Evolutionary conservation across 1,140 invertebrate species (phyloP), one percentile per base, ranked within the genome.

Genomic region (Micrasema minimum): DNA sequence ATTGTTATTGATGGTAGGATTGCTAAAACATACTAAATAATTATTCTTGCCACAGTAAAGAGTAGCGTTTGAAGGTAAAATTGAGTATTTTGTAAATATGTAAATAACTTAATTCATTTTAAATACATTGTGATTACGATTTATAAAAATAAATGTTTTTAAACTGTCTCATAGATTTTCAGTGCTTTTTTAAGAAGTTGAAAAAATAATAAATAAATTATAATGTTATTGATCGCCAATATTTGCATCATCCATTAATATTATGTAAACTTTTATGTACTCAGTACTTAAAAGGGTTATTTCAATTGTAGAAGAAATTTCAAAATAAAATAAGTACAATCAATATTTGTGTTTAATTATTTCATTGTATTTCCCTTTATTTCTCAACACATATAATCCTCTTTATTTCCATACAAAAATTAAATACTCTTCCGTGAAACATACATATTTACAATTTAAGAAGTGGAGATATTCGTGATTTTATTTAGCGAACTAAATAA

Each of bases 81-180:
- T 62, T 26, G 46, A 1, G n/a, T 57, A 48, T 71, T 22, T 67
- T 75, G 73, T 75, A 75, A 75, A 75, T 75, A 75, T 75, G 73
- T 75, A 75, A 75, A 75, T 75, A 75, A 37, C 46, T 37, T 66
- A 55, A 61, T 64, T 57, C 68, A 70, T 74, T 73, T 69, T 67
- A 55, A 37, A 55, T 11, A 41, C 41, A 43, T 67, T 66, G 48
- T 51, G 64, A 66, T 64, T 61, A 43, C 26, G 26, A 55, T 59
- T 59, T 48, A 31, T 31, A 67, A 55, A 31, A 41, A 35, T 67
- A 48, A 67, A 43, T 7, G 5, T 7, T 18, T 41, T 37, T 37
- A 43, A 53, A 14, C 22, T 67, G 37, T 59, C 37, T 59, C 55
- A 59, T 41, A 41, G 55, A 59, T 59, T n/a, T 59, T 59, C 37